Percentiles rank a stretch among this genome's conserved stretches.
phyloP scores from a whole-genome alignment of 2,797 vertebrate species.

The Discoglossus pictus region DNA sequence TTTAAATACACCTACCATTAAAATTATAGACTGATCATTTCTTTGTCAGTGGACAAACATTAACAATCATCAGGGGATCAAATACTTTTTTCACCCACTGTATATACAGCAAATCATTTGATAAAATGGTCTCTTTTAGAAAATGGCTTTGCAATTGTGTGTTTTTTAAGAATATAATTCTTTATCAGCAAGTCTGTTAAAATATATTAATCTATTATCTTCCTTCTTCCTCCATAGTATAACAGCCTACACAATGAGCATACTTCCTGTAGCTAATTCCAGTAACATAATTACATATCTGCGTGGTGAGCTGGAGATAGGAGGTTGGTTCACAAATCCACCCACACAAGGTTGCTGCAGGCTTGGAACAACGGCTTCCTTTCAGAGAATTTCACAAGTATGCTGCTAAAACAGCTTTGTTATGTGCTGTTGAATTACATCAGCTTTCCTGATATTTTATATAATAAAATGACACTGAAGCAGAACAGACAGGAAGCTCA shows the following conservation, averaged over 20 bases:
- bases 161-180: no score
- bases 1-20: no score
- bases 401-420: constrained; percentile 21
- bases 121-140: no score
- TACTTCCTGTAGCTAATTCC: constrained; percentile 39
- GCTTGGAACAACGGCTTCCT: constrained; percentile 25
- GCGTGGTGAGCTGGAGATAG: constrained; percentile 15
- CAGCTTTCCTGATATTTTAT: constrained; percentile 15
- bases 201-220: constrained; percentile 6
- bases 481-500: constrained; percentile 5
- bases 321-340: constrained; percentile 46
- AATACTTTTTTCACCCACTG: no score
- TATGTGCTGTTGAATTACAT: constrained; percentile 22
- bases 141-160: no score
- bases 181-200: no score
- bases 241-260: constrained; percentile 10
- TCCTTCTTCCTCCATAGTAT: constrained; percentile 11
- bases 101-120: no score
- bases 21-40: no score
- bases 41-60: no score
- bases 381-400: constrained; percentile 42
- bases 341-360: constrained; percentile 31
- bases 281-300: constrained; percentile 42
- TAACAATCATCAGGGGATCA: no score
- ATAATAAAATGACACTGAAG: constrained; percentile 4